Evolutionary conservation across 2,888 invertebrate species (phyloP), one percentile per base, ranked within the genome.

Genomic region (Phyllotreta cruciferae): DNA sequence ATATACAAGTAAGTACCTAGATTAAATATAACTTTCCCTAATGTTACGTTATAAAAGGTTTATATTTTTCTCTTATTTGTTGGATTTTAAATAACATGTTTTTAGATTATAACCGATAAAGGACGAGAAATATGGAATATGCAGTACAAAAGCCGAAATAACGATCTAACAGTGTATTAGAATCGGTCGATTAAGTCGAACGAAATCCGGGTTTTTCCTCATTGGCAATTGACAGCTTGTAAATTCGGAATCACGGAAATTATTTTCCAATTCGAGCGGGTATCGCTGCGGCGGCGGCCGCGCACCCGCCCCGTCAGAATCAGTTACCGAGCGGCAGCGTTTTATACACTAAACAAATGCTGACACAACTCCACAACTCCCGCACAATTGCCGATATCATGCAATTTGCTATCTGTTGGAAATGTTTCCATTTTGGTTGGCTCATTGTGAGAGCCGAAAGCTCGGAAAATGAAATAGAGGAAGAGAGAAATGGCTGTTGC

Each of bases 231-330:
- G 55, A 61, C 61, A 55, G 55, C 42, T 63, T 41, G 54, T 41
- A 58, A 63, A 58, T 58, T 56, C 58, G 36, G 44, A 60, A 60
- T 49, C 34, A 60, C 39, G 50, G 49, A 64, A 64, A 66, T 60
- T 53, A 68, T 63, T 68, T 66, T 64, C 62, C 62, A 60, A 66
- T 67, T 60, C 64, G 62, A 55, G 57, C 60, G 38, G 38, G 62
- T 63, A 58, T 58, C 52, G 61, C 44, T n/a, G 64, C 63, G 63
- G 69, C 64, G 67, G 61, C 44, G 14, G 64, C 63, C 63, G 69
- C 64, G 67, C 65, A 64, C 42, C 35, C 66, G 60, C 61, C 54
- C 60, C 60, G 63, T 67, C 67, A 62, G 56, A 67, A 69, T 69
- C 69, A 64, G 67, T 69, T 67, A 63, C 62, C 52, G 38, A 52